phyloP scores from a whole-genome alignment of 2,113 vertebrate species.

The Cygnus atratus region DNA sequence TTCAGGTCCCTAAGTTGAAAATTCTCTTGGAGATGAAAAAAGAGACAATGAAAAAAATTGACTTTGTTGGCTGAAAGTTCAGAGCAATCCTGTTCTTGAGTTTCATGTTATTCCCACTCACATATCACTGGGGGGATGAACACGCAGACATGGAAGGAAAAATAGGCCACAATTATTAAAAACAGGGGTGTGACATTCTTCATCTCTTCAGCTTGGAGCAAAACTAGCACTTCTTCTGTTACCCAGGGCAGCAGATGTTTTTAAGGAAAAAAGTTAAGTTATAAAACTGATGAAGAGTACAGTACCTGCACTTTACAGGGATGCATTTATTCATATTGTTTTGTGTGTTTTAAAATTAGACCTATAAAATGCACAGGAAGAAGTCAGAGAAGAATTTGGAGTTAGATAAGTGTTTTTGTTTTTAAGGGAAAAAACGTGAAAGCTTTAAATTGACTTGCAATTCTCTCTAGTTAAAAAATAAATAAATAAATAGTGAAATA shows the following conservation, averaged over 20 bases:
- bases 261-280: not conserved
- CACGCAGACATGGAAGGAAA: not conserved
- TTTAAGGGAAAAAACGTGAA: not conserved
- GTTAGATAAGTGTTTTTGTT: not conserved
- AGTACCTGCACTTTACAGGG: not conserved
- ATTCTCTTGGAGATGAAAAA: not conserved
- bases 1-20: not conserved
- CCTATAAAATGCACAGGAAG: not conserved
- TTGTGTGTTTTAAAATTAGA: not conserved
- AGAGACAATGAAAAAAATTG: not conserved
- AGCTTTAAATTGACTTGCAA: not conserved
- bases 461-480: not conserved
- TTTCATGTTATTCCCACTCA: not conserved
- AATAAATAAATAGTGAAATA: fast-evolving
- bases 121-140: not conserved
- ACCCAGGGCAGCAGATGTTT: not conserved
- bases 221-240: not conserved
- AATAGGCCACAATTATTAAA: not conserved
- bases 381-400: not conserved
- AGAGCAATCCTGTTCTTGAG: not conserved
- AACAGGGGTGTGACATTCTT: not conserved
- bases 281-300: not conserved
- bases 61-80: not conserved
- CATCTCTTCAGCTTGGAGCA: not conserved
- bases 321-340: not conserved